Evolutionary conservation across 2,797 vertebrate species (phyloP), one percentile per base, ranked within the genome.

Genomic region (Lophotriccus pileatus): DNA sequence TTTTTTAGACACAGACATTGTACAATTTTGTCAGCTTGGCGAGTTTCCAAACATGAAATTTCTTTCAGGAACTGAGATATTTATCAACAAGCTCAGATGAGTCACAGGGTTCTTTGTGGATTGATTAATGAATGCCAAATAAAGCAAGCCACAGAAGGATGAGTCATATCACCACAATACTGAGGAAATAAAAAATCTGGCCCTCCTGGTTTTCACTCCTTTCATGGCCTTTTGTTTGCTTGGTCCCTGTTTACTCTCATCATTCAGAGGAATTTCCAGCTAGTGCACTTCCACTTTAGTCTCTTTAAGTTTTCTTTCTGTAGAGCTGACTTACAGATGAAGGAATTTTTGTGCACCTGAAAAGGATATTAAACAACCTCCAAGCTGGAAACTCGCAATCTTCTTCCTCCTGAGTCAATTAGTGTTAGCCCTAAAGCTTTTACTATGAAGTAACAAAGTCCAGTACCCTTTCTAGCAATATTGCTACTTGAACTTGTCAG

Each of bases 51-150:
- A 58, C 13, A 52, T 5, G 6, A 70, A 52, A 90, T 20, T 63
- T 70, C 34, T 68, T 92, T 88, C 27, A 70, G 81, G 89, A 87
- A 56, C 16, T 41, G 15, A 70, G 32, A 75, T 72, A 60, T 66
- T 92, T 85, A 77, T 15, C 66, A 90, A 52, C 34, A 73, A 86
- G 59, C 21, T 76, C 30, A 44, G 59, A 84, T 80, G 78, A 95
- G 32, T 94, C 80, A 89, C 27, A 28, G 36, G 76, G 25, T 47
- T 79, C 64, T 89, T 79, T 93, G 67, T n/a, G 36, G 17, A 69
- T 10, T 37, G 32, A 87, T 84, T 92, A 93, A 90, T 70, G 70
- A 92, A 84, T 60, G 68, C 10, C 39, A 89, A 63, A 92, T 79
- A 75, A 90, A 94, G 77, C 1, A 75, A 89, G 25, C 27, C 63